A percentile compares a stretch with the other conserved stretches of the same genome.
phyloP scores from a whole-genome alignment of 2,797 vertebrate species.

The Crocidura indochinensis region DNA sequence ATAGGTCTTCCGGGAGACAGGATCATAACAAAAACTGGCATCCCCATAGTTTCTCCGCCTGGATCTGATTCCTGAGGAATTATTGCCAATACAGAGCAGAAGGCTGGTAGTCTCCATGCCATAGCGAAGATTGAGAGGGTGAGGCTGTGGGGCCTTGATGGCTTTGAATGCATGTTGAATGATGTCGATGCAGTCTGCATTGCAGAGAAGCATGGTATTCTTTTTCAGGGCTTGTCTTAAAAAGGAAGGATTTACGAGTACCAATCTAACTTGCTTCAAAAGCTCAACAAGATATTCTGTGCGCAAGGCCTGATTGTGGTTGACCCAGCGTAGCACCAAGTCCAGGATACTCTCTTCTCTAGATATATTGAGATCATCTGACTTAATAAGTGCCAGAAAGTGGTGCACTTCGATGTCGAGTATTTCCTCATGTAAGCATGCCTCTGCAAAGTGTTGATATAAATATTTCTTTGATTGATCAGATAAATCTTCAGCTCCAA shows the following conservation, averaged over 20 bases:
- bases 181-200: conserved; percentile 94
- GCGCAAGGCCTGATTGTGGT: conserved; percentile 91
- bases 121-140: conserved; percentile 94
- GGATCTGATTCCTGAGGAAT: conserved; percentile 95
- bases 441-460: conserved; percentile 96
- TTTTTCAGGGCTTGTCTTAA: conserved; percentile 94
- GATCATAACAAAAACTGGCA: conserved; percentile 96
- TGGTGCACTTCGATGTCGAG: conserved; percentile 96
- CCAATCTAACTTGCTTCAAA: conserved; percentile 95
- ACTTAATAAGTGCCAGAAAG: conserved; percentile 93
- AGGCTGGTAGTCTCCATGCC: conserved; percentile 98
- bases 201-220: conserved; percentile 94
- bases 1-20: conserved; percentile 92
- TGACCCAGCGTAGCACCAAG: conserved; percentile 96
- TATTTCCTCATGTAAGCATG: conserved; percentile 96
- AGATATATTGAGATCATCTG: conserved; percentile 97
- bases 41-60: conserved; percentile 94
- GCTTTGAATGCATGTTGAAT: conserved; percentile 94
- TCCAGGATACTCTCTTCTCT: conserved; percentile 97
- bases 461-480: conserved; percentile 94
- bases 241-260: conserved; percentile 93
- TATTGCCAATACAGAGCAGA: conserved; percentile 97
- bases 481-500: conserved; percentile 96
- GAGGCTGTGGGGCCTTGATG: conserved; percentile 90
- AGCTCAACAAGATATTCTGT: conserved; percentile 93